phyloP scores from a whole-genome alignment of 37 sponge, comb jelly and placozoan genomes.

The Petrosia ficiformis region DNA sequence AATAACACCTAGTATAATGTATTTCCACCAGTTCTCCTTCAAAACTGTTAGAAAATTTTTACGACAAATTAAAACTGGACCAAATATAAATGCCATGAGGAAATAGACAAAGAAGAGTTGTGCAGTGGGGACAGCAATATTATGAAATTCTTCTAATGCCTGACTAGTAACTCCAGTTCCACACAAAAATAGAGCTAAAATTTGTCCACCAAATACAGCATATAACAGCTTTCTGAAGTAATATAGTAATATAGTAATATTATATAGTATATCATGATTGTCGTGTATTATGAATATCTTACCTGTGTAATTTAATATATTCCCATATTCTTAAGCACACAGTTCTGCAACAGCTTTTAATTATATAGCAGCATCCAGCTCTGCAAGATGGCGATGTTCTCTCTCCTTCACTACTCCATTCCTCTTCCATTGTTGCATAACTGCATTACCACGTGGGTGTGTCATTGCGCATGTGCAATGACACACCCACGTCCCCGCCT shows the following conservation, averaged over 20 bases:
- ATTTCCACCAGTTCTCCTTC: slow-evolving; percentile 73
- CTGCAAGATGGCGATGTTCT: neutral
- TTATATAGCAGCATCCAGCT: neutral
- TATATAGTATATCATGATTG: too few relatives aligned
- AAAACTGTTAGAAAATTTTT: slow-evolving; percentile 43
- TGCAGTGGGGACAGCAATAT: slow-evolving; percentile 52
- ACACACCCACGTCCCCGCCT: too few relatives aligned
- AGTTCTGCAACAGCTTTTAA: neutral
- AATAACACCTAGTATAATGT: slow-evolving; percentile 54
- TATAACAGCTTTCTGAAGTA: neutral
- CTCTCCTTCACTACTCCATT: too few relatives aligned
- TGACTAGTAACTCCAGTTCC: slow-evolving; percentile 72
- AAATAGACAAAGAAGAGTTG: slow-evolving; percentile 68
- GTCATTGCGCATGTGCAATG: too few relatives aligned
- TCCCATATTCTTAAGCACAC: neutral
- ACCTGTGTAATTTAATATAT: neutral
- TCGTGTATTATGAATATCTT: too few relatives aligned
- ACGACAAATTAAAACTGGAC: slow-evolving; percentile 28
- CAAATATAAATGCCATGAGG: slow-evolving; percentile 54
- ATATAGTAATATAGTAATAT: neutral
- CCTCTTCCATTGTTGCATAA: too few relatives aligned
- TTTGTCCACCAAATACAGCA: slow-evolving; percentile 28
- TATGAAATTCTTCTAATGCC: slow-evolving; percentile 23
- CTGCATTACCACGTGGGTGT: too few relatives aligned
- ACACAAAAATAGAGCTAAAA: slow-evolving; percentile 67